A percentile compares a stretch with the other conserved stretches of the same genome.
Conservation (phyloP, 2,113 vertebrate genomes). For the Pimephales promelas region DNA sequence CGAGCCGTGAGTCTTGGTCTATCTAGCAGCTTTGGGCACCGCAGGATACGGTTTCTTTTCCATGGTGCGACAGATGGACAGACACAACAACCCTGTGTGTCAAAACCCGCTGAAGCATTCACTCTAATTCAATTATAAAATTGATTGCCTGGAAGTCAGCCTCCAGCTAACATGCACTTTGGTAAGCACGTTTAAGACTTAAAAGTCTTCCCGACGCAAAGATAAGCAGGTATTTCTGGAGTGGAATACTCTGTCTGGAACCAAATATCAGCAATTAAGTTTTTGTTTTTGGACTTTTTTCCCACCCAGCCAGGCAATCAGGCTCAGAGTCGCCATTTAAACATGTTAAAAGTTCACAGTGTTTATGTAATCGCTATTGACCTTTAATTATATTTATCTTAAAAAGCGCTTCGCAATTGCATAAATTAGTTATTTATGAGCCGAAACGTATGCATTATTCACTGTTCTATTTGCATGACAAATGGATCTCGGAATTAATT, state of each 20-base stretch:
- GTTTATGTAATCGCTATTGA: conserved; percentile 58
- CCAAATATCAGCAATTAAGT: background rate
- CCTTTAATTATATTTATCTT: conserved; percentile 63
- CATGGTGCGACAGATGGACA: conserved; percentile 39
- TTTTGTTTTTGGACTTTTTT: background rate
- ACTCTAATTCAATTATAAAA: conserved; percentile 43
- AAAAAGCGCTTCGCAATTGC: conserved; percentile 58
- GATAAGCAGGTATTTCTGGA: conserved; percentile 3
- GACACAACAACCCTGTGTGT: conserved; percentile 40
- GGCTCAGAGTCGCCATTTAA: conserved; percentile 12
- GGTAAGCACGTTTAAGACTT: conserved; percentile 34
- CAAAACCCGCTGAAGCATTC: conserved; percentile 16
- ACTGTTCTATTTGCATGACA: conserved; percentile 60
- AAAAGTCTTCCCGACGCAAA: conserved; percentile 8
- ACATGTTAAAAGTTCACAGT: conserved; percentile 46
- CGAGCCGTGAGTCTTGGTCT: conserved; percentile 37
- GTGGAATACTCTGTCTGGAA: background rate
- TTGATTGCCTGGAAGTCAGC: conserved; percentile 46
- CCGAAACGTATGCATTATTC: conserved; percentile 60
- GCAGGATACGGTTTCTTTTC: conserved; percentile 16
- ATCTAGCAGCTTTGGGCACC: conserved; percentile 40
- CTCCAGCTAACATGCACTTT: conserved; percentile 27
- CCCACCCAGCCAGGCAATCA: background rate
- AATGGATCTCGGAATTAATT: conserved; percentile 61
- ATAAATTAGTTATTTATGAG: conserved; percentile 63